A percentile compares a stretch with the other conserved stretches of the same genome.
These are phyloP conservation scores for Diarsia mendica DNA, from an alignment of 2,888 invertebrate species.

Conservation along the genomic window DNA sequence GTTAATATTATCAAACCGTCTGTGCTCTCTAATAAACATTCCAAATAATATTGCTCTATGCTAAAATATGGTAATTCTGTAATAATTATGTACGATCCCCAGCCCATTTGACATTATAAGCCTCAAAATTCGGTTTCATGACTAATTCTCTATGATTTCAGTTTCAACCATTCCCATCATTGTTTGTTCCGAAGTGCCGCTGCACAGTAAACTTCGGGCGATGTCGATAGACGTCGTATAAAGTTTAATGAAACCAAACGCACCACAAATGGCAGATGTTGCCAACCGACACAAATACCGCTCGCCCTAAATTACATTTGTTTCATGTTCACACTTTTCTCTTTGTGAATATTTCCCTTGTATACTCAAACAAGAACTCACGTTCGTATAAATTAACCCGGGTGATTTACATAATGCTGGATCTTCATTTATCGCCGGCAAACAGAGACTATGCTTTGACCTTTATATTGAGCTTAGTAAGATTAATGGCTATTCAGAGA, in stretches of 20 bases:
- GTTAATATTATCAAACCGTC: background rate
- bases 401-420: conserved; percentile 60
- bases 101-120: conserved; percentile 31
- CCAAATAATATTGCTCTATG: conserved; percentile 22
- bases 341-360: conserved; percentile 36
- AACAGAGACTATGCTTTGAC: conserved; percentile 48
- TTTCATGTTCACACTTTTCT: conserved; percentile 57
- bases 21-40: conserved; percentile 5
- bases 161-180: conserved; percentile 39
- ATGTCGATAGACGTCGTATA: conserved; percentile 33
- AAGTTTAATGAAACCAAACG: conserved; percentile 50
- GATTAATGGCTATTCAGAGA: conserved; percentile 55
- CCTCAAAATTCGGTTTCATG: conserved; percentile 19
- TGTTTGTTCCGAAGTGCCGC: conserved; percentile 44
- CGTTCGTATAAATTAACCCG: conserved; percentile 53
- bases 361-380: conserved; percentile 44
- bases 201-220: conserved; percentile 33
- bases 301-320: conserved; percentile 59
- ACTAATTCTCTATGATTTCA: conserved; percentile 33
- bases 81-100: conserved; percentile 18
- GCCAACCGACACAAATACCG: conserved; percentile 55
- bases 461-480: conserved; percentile 50
- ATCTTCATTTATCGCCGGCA: conserved; percentile 62
- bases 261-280: conserved; percentile 59
- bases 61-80: conserved; percentile 56